These are phyloP conservation scores for Beaufortia kweichowensis DNA, from an alignment of 2,113 vertebrate genomes.

Conservation along the genomic window DNA sequence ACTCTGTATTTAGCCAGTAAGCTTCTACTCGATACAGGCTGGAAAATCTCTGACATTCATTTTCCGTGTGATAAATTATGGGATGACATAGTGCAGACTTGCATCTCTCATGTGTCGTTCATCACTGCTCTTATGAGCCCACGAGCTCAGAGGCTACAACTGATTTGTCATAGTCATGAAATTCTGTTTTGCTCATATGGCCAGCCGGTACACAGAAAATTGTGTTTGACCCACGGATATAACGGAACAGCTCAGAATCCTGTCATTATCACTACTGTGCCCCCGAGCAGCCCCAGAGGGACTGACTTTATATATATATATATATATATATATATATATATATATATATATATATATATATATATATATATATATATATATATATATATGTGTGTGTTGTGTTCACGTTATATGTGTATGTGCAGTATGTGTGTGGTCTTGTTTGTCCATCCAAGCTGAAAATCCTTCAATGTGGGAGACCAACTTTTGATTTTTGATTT, in stretches of 20 bases:
- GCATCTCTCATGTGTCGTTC: constrained; percentile 48
- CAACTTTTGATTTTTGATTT: no score
- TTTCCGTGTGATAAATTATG: constrained; percentile 40
- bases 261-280: constrained; percentile 18
- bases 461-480: no score
- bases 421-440: background rate
- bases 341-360: no score
- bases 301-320: background rate
- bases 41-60: constrained; percentile 22
- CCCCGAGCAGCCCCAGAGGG: background rate
- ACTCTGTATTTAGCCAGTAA: constrained; percentile 21
- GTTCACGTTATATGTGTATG: no score
- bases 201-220: background rate
- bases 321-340: no score
- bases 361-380: no score
- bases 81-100: constrained; percentile 38
- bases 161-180: constrained; percentile 43
- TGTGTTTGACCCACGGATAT: constrained; percentile 10
- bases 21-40: background rate
- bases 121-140: constrained; percentile 44
- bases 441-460: background rate
- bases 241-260: background rate
- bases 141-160: constrained; percentile 15
- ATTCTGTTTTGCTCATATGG: constrained; percentile 19
- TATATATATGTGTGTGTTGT: no score